A percentile compares a stretch with the other conserved stretches of the same genome.
phyloP scores from a whole-genome alignment of 2,113 vertebrate species.

The Thymallus thymallus region DNA sequence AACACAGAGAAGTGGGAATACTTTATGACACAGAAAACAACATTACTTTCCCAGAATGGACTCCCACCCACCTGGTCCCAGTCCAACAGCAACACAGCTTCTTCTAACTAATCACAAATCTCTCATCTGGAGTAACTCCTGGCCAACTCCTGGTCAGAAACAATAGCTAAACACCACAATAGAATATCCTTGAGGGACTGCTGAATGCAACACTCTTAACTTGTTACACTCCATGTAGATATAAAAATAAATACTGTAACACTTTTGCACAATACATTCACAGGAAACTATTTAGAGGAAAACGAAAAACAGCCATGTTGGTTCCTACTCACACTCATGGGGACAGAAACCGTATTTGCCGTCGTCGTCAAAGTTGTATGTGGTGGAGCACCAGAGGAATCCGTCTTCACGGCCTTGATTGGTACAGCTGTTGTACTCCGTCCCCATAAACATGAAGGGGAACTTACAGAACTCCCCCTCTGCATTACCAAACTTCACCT shows the following conservation, averaged over 20 bases:
- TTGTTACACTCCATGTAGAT: neutral
- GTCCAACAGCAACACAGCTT: conserved; percentile 46
- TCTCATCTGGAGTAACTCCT: neutral
- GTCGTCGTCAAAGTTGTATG: conserved; percentile 90
- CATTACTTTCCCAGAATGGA: conserved; percentile 54
- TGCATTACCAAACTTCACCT: conserved; percentile 92
- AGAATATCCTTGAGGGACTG: neutral
- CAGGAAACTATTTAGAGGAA: neutral
- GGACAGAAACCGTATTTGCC: conserved; percentile 98
- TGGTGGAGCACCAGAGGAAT: conserved; percentile 96
- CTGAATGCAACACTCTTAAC: neutral
- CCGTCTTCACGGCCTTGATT: conserved; percentile 87
- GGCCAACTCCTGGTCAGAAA: neutral
- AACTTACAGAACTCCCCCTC: conserved; percentile 97
- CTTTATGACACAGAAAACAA: conserved; percentile 50
- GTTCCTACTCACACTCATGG: conserved; percentile 87
- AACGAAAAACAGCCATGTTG: neutral
- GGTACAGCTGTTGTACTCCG: conserved; percentile 92
- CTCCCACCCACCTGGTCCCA: conserved; percentile 50
- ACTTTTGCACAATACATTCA: neutral
- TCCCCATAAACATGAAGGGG: conserved; percentile 91
- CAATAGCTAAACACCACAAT: neutral
- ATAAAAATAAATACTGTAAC: neutral
- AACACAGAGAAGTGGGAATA: conserved; percentile 42
- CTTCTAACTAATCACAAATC: conserved; percentile 19